These are phyloP conservation scores for Polydrusus pterygomalis DNA, from an alignment of 2,888 invertebrate genomes.

Conservation along the genomic window DNA sequence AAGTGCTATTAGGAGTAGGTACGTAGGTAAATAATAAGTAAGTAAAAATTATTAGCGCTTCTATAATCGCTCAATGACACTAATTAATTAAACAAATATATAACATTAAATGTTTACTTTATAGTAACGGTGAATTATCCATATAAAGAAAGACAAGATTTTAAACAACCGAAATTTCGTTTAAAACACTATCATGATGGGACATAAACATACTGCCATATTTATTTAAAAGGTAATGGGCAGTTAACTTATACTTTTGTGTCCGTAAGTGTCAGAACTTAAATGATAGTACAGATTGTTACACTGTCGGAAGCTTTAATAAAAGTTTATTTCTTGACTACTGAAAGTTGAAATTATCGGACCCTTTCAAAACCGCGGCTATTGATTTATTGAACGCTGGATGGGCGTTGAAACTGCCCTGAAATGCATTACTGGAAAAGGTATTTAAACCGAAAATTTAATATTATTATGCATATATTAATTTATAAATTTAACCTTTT, in stretches of 20 bases:
- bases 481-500: no score
- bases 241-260: background rate
- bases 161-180: background rate
- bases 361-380: no score
- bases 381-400: no score
- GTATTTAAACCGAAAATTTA: no score
- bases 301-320: background rate
- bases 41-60: no score
- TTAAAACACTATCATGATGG: background rate
- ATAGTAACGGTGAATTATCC: background rate
- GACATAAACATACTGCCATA: background rate
- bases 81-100: background rate
- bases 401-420: no score
- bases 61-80: background rate
- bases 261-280: background rate
- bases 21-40: no score
- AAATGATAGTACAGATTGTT: background rate
- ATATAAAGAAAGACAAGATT: background rate
- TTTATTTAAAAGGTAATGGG: background rate
- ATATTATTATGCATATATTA: no score
- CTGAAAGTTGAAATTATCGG: background rate
- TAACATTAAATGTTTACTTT: background rate
- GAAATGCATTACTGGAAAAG: no score
- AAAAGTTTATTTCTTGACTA: constrained; percentile 5
- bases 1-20: no score